Conservation (phyloP, 2,888 invertebrate genomes). For the Carterocephalus palaemon region DNA sequence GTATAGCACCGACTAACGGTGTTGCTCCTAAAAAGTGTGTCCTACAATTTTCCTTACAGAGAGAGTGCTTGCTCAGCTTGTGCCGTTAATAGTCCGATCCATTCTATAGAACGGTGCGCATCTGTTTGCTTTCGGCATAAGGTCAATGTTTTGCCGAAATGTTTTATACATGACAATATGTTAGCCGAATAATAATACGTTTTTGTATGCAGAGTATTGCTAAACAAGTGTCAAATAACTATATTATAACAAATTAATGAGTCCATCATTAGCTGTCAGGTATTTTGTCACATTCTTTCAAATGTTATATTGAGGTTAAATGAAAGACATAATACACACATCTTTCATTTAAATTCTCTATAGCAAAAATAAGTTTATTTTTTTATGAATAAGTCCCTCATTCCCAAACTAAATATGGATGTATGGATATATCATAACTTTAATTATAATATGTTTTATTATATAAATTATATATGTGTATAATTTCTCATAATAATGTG, state of each 20-base stretch:
- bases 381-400: no score
- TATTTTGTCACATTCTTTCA: no score
- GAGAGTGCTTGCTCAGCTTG: conserved; percentile 6
- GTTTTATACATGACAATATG: background rate
- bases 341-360: no score
- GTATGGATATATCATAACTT: background rate
- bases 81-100: background rate
- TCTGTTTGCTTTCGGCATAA: background rate
- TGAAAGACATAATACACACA: no score
- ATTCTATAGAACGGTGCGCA: background rate
- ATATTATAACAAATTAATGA: no score
- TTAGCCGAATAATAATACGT: no score
- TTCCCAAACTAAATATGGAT: background rate
- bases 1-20: conserved; percentile 11
- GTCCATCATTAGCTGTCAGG: no score
- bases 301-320: no score
- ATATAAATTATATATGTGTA: background rate
- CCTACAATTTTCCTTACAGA: conserved; percentile 19
- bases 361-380: no score
- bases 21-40: conserved; percentile 13
- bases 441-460: background rate
- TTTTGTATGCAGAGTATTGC: no score
- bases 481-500: background rate
- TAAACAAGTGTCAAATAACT: no score
- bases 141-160: background rate